Evolutionary conservation across 1,140 invertebrate genomes (phyloP).

Genomic region (Laodelphax striatellus): DNA sequence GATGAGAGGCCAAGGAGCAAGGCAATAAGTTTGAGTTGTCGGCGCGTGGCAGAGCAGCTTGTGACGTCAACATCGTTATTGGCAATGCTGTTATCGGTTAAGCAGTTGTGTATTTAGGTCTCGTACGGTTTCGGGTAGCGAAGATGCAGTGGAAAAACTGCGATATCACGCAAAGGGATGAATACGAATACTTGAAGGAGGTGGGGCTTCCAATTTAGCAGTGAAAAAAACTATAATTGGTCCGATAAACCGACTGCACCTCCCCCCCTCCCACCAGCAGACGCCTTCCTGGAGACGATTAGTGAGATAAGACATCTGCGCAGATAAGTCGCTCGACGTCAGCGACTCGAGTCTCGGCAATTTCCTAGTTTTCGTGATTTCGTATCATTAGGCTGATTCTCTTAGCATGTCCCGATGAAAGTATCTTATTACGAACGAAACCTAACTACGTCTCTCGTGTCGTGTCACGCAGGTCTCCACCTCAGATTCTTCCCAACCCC

Average conservation of each 20-base stretch:
- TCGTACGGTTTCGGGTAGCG: no score
- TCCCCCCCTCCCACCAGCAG: no score
- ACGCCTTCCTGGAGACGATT: background rate
- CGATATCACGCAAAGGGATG: constrained; percentile 1
- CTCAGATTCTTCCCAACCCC: background rate
- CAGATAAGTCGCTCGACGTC: background rate
- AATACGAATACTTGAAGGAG: background rate
- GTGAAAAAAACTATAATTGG: background rate
- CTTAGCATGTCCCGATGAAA: constrained; percentile 1
- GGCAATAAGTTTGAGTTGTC: no score
- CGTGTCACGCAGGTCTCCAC: background rate
- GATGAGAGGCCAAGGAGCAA: no score
- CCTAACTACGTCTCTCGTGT: background rate
- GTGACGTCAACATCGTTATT: no score
- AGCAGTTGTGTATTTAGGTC: no score
- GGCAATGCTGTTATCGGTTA: no score
- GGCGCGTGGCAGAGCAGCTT: no score
- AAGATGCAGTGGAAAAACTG: background rate
- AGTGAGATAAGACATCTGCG: background rate
- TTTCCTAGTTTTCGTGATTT: constrained; percentile 1
- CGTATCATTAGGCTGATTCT: constrained; percentile 1
- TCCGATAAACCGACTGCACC: background rate
- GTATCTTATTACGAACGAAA: background rate
- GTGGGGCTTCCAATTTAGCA: background rate
- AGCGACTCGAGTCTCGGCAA: background rate